Percentiles rank a stretch among this genome's conserved stretches.
Evolutionary conservation across 1,140 invertebrate genomes (phyloP).

Genomic region (Anastrepha obliqua): DNA sequence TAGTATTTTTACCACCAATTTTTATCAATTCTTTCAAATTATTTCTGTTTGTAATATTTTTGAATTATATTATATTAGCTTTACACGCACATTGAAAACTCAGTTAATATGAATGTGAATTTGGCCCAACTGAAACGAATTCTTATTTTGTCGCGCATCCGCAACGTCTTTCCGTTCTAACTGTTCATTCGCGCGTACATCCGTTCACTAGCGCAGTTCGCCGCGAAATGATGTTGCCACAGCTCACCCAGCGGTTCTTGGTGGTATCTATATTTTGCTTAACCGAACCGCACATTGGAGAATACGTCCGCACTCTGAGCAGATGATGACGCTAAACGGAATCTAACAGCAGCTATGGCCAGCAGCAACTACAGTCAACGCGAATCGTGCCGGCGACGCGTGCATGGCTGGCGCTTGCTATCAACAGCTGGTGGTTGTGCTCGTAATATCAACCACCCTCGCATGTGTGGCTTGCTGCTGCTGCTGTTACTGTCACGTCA

Average conservation of each 20-base stretch:
- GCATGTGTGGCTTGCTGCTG: background rate
- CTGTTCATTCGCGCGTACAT: slow-evolving; percentile 13
- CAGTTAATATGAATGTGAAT: too few relatives aligned
- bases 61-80: too few relatives aligned
- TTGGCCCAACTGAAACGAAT: too few relatives aligned
- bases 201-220: slow-evolving; percentile 15
- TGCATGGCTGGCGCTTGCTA: slow-evolving; percentile 14
- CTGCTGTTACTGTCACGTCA: background rate
- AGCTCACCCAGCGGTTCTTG: background rate
- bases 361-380: background rate
- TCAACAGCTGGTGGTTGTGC: slow-evolving; percentile 4
- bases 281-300: background rate
- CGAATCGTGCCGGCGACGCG: slow-evolving; percentile 3
- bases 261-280: slow-evolving; percentile 4
- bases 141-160: too few relatives aligned
- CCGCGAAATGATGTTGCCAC: slow-evolving; percentile 18
- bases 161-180: too few relatives aligned
- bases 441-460: slow-evolving; percentile 21
- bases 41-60: too few relatives aligned
- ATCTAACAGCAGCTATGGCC: background rate
- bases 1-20: too few relatives aligned
- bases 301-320: background rate
- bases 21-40: too few relatives aligned
- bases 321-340: background rate
- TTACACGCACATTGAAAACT: too few relatives aligned